These are phyloP conservation scores for Salmo trutta DNA, from an alignment of 2,797 vertebrate genomes.

Conservation along the genomic window DNA sequence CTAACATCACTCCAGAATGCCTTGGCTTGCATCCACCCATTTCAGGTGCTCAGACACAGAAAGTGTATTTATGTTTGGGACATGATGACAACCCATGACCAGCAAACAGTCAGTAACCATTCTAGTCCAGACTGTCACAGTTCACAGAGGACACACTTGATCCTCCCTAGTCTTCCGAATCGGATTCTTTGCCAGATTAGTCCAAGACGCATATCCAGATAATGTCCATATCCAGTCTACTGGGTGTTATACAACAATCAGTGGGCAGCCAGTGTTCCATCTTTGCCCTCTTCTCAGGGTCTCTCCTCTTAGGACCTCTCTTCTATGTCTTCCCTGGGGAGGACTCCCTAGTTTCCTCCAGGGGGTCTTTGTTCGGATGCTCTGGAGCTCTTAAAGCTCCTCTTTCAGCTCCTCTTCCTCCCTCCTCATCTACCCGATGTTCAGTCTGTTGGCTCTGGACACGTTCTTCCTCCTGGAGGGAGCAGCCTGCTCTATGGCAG, in stretches of 20 bases:
- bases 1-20: neutral
- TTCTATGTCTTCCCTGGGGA: neutral
- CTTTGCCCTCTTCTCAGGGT: neutral
- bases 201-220: too few species aligned
- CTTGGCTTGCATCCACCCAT: neutral
- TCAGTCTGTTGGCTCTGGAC: conserved; percentile 13
- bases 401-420: conserved; percentile 23
- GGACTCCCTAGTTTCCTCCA: neutral
- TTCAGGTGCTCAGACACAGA: neutral
- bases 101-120: neutral
- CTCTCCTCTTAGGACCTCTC: neutral
- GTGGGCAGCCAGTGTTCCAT: neutral
- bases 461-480: conserved; percentile 41
- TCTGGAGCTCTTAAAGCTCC: conserved; percentile 11
- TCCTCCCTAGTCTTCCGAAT: neutral
- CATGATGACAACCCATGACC: neutral
- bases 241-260: neutral
- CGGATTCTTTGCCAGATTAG: neutral
- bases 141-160: neutral
- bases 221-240: neutral
- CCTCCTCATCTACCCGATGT: conserved; percentile 36
- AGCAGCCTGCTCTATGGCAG: neutral
- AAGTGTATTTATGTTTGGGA: neutral
- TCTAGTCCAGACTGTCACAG: neutral
- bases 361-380: conserved; percentile 27